Evolutionary conservation across 2,888 invertebrate genomes (phyloP), one percentile per base, ranked within the genome.

Genomic region (Mystacides longicornis): DNA sequence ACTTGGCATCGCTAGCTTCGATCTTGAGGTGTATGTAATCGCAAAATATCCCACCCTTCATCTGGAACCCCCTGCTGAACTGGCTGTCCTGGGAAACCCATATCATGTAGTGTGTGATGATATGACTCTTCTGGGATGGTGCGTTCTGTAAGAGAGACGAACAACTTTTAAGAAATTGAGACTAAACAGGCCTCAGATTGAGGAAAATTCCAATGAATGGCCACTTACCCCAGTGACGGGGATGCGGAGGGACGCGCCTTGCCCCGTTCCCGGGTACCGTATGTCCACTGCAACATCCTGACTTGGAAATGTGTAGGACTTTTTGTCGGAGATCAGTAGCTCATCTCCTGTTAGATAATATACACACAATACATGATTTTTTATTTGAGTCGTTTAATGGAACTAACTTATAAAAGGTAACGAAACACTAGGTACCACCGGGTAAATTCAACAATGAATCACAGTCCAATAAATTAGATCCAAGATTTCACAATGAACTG

Each of bases 321-420:
- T 56, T 3, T 51, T 56, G 22, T 57, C 57, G 11, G 37, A 50
- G 14, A 60, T 21, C 9, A 60, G 50, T 9, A 56, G 50, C 22
- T 60, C 60, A 18, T 60, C 60, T 42, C 60, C 60, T 60, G 49
- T n/a, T n/a, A n/a, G n/a, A n/a, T n/a, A n/a, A n/a, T n/a, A n/a
- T n/a, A n/a, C n/a, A n/a, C n/a, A n/a, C n/a, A n/a, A n/a, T n/a
- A n/a, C n/a, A n/a, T n/a, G n/a, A n/a, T n/a, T n/a, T n/a, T n/a
- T n/a, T n/a, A n/a, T n/a, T n/a, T n/a, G n/a, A n/a, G n/a, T n/a
- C n/a, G n/a, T n/a, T n/a, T n/a, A n/a, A n/a, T n/a, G n/a, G n/a
- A n/a, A n/a, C n/a, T n/a, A n/a, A n/a, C n/a, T n/a, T n/a, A n/a
- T n/a, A n/a, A n/a, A n/a, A n/a, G n/a, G n/a, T n/a, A n/a, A n/a